Evolutionary conservation across 2,888 invertebrate genomes (phyloP), one percentile per base, ranked within the genome.

Genomic region (Tetrapedia diversipes): DNA sequence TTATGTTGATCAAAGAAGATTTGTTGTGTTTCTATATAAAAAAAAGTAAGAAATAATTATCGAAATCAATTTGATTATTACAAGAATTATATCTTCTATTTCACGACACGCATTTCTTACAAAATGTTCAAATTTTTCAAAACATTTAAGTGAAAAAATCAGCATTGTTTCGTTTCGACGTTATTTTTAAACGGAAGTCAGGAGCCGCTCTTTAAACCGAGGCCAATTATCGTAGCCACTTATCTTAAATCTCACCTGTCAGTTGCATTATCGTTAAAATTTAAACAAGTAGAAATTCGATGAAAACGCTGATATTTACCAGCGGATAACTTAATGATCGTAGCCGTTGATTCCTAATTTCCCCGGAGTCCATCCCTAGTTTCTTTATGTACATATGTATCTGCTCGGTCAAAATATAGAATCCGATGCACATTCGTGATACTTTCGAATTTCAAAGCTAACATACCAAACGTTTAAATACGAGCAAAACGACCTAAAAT

Each of bases 251-350:
- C 47, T 41, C n/a, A 47, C 22, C 57, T 57, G 45, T 27, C 56
- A 65, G 65, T 32, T 49, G 51, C 65, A 41, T 60, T 65, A 69
- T 51, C 61, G 41, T 69, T 27, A 45, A 16, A 32, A 41, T 14
- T 34, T 60, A 47, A 66, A 39, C 57, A 41, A 45, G 24, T 39
- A n/a, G 45, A 47, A 60, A 57, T 22, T 34, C 41, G 70, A 65
- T 77, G 77, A 71, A 77, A 79, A 74, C 49, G 57, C 61, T 61
- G 77, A 69, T 80, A 72, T 78, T 73, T 72, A 65, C 65, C 65
- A 59, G 60, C 43, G 57, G 74, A 80, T 80, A 81, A 80, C 61
- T 66, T 77, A 81, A 81, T 77, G 77, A 74, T 66, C 54, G 43
- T 49, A 56, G 43, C 54, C 59, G 63, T 60, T 74, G 73, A 70